A percentile compares a stretch with the other conserved stretches of the same genome.
Evolutionary conservation across 2,113 vertebrate genomes (phyloP).

Genomic region (Globicephala melas): DNA sequence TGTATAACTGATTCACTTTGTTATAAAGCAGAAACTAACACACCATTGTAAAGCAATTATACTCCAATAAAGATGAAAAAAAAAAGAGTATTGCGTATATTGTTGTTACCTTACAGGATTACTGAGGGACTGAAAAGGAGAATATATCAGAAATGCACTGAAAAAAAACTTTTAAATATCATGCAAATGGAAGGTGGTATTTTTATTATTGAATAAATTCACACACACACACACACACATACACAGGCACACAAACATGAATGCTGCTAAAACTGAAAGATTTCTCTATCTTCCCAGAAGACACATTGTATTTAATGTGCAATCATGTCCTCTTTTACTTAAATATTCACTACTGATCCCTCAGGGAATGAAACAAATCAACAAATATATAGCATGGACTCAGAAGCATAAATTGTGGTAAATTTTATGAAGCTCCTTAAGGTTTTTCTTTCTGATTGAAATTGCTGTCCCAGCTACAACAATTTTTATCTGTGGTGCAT

Average conservation of each 20-base stretch:
- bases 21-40: too few species aligned
- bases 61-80: too few species aligned
- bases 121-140: background rate
- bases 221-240: background rate
- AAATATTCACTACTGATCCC: background rate
- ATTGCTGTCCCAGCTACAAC: constrained; percentile 8
- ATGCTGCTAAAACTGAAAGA: background rate
- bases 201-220: constrained; percentile 21
- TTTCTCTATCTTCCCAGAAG: background rate
- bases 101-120: background rate
- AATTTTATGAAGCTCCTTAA: constrained; percentile 8
- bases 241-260: background rate
- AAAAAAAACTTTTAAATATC: background rate
- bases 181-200: background rate
- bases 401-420: constrained; percentile 9
- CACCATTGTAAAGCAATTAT: too few species aligned
- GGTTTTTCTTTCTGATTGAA: constrained; percentile 37
- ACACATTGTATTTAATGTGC: background rate
- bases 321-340: constrained; percentile 45
- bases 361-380: constrained; percentile 30
- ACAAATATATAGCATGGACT: background rate
- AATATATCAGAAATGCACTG: background rate
- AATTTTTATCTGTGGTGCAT: background rate
- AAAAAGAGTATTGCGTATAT: background rate
- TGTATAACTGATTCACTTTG: too few species aligned